Evolutionary conservation across 2,797 vertebrate genomes (phyloP).

Genomic region (Neosilurus mollespiculum): DNA sequence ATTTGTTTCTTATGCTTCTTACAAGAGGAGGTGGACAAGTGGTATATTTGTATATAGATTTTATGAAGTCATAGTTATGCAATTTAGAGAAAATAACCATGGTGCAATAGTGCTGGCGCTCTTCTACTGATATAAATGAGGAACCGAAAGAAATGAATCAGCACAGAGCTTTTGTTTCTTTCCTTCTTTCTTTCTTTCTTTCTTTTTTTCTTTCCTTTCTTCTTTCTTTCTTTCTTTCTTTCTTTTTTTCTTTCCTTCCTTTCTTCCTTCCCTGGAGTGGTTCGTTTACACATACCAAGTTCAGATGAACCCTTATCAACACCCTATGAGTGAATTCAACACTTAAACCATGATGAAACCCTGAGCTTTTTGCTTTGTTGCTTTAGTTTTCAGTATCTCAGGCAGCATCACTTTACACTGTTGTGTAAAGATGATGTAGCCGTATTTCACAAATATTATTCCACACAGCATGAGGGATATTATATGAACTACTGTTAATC

Average conservation of each 20-base stretch:
- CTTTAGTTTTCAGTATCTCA: neutral
- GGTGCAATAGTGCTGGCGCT: neutral
- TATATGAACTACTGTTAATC: neutral
- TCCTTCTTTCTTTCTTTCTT: neutral
- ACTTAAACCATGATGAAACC: neutral
- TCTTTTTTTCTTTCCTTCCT: neutral
- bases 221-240: neutral
- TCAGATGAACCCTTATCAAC: neutral
- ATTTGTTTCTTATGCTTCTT: neutral
- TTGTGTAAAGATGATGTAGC: slow-evolving; percentile 3
- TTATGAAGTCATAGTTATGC: neutral
- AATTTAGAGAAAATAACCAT: neutral
- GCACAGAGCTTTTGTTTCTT: neutral
- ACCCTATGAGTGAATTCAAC: neutral
- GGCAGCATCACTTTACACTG: neutral
- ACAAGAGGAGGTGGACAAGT: neutral
- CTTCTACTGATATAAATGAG: neutral
- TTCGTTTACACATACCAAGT: neutral
- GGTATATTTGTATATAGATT: neutral
- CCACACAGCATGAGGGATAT: slow-evolving; percentile 4
- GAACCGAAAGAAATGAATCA: neutral
- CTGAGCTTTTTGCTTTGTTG: neutral
- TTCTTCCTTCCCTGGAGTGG: neutral
- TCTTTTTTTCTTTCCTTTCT: neutral
- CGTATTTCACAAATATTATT: slow-evolving; percentile 22